A percentile compares a stretch with the other conserved stretches of the same genome.
These are phyloP conservation scores for Erpobdella octoculata DNA, from an alignment of 2,888 invertebrate species.

Conservation along the genomic window DNA sequence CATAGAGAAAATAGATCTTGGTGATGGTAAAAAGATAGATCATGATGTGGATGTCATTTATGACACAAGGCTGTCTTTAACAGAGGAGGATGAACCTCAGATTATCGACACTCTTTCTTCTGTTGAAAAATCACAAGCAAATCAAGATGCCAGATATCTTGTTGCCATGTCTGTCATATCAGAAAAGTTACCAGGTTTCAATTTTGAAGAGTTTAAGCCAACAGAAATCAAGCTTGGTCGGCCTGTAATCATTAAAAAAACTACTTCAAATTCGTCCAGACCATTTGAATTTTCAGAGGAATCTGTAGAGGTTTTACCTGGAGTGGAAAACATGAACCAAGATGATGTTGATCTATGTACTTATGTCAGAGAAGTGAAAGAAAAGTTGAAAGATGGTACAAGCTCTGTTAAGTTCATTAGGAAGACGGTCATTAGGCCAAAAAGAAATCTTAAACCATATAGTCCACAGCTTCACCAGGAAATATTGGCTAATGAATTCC, in stretches of 20 bases:
- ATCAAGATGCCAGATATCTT: not conserved
- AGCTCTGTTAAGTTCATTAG: not conserved
- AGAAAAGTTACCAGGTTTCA: not conserved
- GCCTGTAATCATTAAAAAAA: constrained; percentile 6
- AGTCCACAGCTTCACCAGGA: constrained; percentile 9
- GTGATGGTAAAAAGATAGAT: too few relatives aligned
- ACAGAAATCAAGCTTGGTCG: not conserved
- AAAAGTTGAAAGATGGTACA: not conserved
- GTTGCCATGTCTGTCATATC: not conserved
- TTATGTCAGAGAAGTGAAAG: constrained; percentile 4
- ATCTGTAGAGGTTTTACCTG: not conserved
- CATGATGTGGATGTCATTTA: too few relatives aligned
- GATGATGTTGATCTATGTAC: not conserved
- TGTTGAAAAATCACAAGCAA: too few relatives aligned
- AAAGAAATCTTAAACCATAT: not conserved
- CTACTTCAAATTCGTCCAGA: not conserved
- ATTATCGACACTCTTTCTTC: too few relatives aligned
- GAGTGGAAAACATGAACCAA: not conserved
- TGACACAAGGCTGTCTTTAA: too few relatives aligned
- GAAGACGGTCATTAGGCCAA: constrained; percentile 19
- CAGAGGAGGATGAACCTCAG: too few relatives aligned
- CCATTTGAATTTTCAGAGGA: constrained; percentile 16
- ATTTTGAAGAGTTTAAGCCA: not conserved
- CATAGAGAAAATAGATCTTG: too few relatives aligned
- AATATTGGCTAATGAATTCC: constrained; percentile 9